phyloP scores from a whole-genome alignment of 1,140 invertebrate species.

The Bombus sibiricus region DNA sequence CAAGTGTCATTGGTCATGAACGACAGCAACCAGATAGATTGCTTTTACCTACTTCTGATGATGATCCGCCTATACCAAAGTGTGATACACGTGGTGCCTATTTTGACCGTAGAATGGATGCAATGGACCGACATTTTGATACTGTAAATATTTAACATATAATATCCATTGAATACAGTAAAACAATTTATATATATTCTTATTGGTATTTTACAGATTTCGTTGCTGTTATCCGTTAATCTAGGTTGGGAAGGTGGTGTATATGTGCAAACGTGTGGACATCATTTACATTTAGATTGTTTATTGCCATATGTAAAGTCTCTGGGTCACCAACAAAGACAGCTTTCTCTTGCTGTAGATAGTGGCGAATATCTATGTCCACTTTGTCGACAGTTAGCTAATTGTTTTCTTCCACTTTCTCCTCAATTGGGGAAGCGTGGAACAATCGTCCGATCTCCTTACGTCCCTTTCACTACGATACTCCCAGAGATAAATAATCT shows the following conservation, averaged over 20 bases:
- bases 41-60: conserved; percentile 87
- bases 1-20: conserved; percentile 91
- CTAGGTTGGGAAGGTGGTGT: conserved; percentile 96
- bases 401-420: conserved; percentile 94
- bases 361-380: conserved; percentile 96
- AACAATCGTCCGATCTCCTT: conserved; percentile 85
- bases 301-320: conserved; percentile 94
- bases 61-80: conserved; percentile 83
- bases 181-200: not conserved
- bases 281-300: conserved; percentile 97
- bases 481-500: conserved; percentile 85
- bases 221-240: conserved; percentile 93
- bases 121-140: conserved; percentile 89
- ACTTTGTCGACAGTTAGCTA: conserved; percentile 95
- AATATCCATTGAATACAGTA: not conserved
- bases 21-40: conserved; percentile 85
- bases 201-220: conserved; percentile 83
- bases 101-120: conserved; percentile 87
- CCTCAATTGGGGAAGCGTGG: conserved; percentile 89
- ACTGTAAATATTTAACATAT: conserved; percentile 82
- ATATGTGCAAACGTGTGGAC: conserved; percentile 97
- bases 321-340: conserved; percentile 89
- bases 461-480: conserved; percentile 82
- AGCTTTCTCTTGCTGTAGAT: conserved; percentile 89
- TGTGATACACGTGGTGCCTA: conserved; percentile 85